Percentiles rank a stretch among this genome's conserved stretches.
Conservation (phyloP, 1,140 invertebrate genomes). For the Drosophila persimilis region DNA sequence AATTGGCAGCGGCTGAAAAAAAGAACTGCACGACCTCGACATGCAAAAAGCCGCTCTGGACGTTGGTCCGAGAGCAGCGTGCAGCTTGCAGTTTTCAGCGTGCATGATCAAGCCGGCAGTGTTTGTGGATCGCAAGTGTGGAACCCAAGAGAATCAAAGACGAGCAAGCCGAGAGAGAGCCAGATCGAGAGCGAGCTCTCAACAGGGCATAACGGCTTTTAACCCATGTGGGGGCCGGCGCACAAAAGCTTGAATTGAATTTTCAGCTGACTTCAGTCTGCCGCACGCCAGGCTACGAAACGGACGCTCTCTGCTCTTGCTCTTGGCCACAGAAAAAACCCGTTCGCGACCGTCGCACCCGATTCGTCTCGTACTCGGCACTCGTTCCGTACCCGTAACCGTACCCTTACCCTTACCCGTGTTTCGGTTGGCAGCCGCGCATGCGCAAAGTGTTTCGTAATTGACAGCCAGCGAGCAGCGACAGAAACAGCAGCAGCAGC, state of each 20-base stretch:
- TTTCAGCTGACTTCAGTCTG: slow-evolving; percentile 76
- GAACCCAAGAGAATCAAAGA: slow-evolving; percentile 10
- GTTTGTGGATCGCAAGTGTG: slow-evolving; percentile 27
- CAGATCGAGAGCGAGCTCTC: slow-evolving; percentile 11
- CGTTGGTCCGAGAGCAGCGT: slow-evolving; percentile 36
- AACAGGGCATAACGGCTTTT: slow-evolving; percentile 63
- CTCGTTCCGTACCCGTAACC: slow-evolving; percentile 26
- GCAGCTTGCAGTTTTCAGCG: background rate
- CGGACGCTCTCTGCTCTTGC: slow-evolving; percentile 65
- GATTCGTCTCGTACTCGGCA: slow-evolving; percentile 39
- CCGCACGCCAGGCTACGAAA: slow-evolving; percentile 71
- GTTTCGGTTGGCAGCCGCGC: slow-evolving; percentile 37
- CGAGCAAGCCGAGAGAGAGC: slow-evolving; percentile 12
- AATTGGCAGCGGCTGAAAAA: slow-evolving; percentile 35
- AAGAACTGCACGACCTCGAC: slow-evolving; percentile 73
- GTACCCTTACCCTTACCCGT: background rate
- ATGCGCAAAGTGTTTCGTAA: slow-evolving; percentile 77
- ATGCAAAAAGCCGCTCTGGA: slow-evolving; percentile 61
- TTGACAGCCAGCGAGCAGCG: slow-evolving; percentile 27
- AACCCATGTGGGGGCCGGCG: slow-evolving; percentile 39
- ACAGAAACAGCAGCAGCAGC: too few relatives aligned
- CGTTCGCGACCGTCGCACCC: slow-evolving; percentile 36
- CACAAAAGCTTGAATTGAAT: slow-evolving; percentile 49
- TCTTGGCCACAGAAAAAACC: slow-evolving; percentile 11
- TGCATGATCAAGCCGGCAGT: slow-evolving; percentile 32